Conservation (phyloP, 2,888 invertebrate species). For the Nysson spinosus region DNA sequence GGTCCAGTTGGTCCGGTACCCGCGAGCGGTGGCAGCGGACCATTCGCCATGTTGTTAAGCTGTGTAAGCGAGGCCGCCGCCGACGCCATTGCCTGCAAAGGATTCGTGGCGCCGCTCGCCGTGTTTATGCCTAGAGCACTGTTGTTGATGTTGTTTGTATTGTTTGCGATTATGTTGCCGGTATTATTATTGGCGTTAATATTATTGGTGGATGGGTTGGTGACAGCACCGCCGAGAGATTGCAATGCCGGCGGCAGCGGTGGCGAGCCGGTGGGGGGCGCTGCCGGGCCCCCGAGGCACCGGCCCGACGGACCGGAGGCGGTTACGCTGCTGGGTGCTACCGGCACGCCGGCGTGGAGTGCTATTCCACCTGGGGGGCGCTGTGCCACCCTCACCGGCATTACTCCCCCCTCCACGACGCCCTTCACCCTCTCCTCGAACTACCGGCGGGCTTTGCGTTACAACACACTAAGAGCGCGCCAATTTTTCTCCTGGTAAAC, state of each 20-base stretch:
- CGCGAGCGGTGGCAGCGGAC: constrained; percentile 72
- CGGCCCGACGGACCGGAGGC: constrained; percentile 80
- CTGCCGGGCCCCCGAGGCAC: constrained; percentile 78
- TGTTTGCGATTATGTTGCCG: constrained; percentile 20
- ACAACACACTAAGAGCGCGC: constrained; percentile 32
- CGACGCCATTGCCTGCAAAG: constrained; percentile 75
- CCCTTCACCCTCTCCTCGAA: constrained; percentile 69
- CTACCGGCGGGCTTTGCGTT: constrained; percentile 43
- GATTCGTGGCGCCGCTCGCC: constrained; percentile 66
- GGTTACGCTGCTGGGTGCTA: constrained; percentile 83
- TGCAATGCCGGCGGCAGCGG: constrained; percentile 70
- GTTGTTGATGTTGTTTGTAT: constrained; percentile 8
- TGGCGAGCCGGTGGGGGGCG: constrained; percentile 69
- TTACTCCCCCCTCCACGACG: constrained; percentile 78
- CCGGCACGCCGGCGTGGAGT: constrained; percentile 82
- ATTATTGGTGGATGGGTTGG: constrained; percentile 34
- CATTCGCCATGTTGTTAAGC: constrained; percentile 76
- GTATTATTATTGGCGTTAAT: constrained; percentile 51
- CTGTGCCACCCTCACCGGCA: constrained; percentile 80
- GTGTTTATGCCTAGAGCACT: constrained; percentile 37
- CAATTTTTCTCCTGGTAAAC: constrained; percentile 10
- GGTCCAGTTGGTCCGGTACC: constrained; percentile 70
- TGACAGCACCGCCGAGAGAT: constrained; percentile 55
- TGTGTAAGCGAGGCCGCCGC: constrained; percentile 74
- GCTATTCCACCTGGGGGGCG: constrained; percentile 82